These are phyloP conservation scores for Pentalonia nigronervosa DNA, from an alignment of 1,140 invertebrate species.

Conservation along the genomic window DNA sequence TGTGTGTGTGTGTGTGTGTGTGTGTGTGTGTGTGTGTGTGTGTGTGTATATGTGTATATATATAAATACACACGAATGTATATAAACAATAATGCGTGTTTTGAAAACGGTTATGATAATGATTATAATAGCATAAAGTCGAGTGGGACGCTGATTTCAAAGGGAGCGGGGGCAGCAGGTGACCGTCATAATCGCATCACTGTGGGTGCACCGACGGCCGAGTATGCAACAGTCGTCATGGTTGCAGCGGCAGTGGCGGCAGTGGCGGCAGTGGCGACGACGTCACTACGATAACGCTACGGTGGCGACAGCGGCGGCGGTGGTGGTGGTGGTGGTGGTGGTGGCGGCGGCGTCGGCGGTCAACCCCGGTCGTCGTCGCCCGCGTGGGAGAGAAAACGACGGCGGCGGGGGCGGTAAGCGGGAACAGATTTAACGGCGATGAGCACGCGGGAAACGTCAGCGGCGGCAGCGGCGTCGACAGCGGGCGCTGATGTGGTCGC, in stretches of 20 bases:
- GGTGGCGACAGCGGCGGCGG: neutral
- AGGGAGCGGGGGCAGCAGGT: neutral
- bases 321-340: neutral
- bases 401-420: neutral
- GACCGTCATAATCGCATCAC: constrained; percentile 25
- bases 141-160: neutral
- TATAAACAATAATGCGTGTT: neutral
- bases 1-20: too few species aligned
- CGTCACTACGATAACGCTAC: constrained; percentile 7
- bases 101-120: neutral
- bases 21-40: too few species aligned
- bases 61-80: too few species aligned
- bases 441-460: neutral
- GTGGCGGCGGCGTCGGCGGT: neutral
- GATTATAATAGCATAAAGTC: neutral
- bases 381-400: neutral
- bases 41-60: too few species aligned
- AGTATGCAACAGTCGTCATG: constrained; percentile 41
- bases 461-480: neutral
- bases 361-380: constrained; percentile 44
- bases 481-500: constrained; percentile 15
- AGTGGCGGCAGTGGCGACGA: neutral
- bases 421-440: constrained; percentile 11
- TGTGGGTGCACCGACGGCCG: neutral
- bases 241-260: constrained; percentile 31